phyloP scores from a whole-genome alignment of 2,888 invertebrate species.

The Hartigia nigra region DNA sequence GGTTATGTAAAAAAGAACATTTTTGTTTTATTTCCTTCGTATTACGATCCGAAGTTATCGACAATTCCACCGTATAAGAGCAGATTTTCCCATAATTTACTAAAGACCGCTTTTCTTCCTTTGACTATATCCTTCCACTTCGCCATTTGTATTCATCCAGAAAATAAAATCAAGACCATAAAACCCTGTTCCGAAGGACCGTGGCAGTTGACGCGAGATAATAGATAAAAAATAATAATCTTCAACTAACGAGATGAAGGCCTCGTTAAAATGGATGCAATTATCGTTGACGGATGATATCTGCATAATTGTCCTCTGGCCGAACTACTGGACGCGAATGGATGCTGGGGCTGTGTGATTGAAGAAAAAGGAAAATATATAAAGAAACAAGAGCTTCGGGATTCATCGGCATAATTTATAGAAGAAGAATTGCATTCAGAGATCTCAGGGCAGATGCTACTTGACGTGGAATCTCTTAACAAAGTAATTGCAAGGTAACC shows the following conservation, averaged over 20 bases:
- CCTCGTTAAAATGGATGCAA: conserved; percentile 44
- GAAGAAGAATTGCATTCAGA: not conserved
- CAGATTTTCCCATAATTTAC: not conserved
- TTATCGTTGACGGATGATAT: conserved; percentile 41
- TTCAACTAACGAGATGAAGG: conserved; percentile 27
- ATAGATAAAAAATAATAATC: not conserved
- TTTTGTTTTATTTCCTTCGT: no score
- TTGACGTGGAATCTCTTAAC: not conserved
- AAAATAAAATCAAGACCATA: not conserved
- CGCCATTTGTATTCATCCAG: not conserved
- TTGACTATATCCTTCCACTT: not conserved
- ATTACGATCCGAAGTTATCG: not conserved
- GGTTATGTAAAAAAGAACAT: no score
- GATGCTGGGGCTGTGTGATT: no score
- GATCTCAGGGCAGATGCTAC: not conserved
- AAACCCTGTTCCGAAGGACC: not conserved
- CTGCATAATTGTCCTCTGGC: not conserved
- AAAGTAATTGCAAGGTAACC: not conserved
- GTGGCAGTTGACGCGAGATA: not conserved
- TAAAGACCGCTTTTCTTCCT: not conserved
- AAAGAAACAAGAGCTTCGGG: not conserved
- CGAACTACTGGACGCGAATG: not conserved
- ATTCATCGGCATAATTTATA: not conserved
- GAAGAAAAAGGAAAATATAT: not conserved
- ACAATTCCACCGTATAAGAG: not conserved